Conservation (phyloP, 2,888 invertebrate species). For the Ferrisia virgata region DNA sequence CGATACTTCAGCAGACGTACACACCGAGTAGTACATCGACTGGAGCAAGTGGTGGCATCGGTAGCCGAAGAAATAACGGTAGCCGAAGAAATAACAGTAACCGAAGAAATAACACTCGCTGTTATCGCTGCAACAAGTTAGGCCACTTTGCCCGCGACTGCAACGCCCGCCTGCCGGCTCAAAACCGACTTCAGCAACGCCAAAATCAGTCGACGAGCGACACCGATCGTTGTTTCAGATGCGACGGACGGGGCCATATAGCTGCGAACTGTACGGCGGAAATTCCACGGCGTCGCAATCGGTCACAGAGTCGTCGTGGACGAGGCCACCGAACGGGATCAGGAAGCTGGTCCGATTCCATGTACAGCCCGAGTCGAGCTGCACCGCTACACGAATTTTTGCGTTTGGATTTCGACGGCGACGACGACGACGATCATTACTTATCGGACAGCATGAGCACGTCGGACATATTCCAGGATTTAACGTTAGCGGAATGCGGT, state of each 20-base stretch:
- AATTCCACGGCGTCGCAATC: neutral
- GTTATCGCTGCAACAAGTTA: conserved; percentile 14
- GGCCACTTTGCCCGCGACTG: conserved; percentile 6
- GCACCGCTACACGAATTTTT: neutral
- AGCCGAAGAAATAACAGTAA: neutral
- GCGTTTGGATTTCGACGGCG: neutral
- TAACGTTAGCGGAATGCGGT: neutral
- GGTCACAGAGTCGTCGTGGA: neutral
- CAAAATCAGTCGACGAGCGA: neutral
- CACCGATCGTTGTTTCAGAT: neutral
- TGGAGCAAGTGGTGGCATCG: neutral
- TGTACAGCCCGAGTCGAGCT: neutral
- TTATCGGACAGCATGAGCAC: conserved; percentile 1
- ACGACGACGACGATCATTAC: neutral
- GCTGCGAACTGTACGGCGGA: conserved; percentile 1
- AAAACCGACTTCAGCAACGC: neutral
- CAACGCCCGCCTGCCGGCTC: neutral
- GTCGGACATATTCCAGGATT: neutral
- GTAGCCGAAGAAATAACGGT: neutral
- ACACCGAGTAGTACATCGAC: neutral
- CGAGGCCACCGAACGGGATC: neutral
- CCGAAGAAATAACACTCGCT: neutral
- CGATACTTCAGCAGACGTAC: neutral
- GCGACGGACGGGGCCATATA: neutral
- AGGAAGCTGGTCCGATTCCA: neutral